Base-by-base conservation (phyloP, 2,888 invertebrate species). In the Callyntrura sp. region DNA sequence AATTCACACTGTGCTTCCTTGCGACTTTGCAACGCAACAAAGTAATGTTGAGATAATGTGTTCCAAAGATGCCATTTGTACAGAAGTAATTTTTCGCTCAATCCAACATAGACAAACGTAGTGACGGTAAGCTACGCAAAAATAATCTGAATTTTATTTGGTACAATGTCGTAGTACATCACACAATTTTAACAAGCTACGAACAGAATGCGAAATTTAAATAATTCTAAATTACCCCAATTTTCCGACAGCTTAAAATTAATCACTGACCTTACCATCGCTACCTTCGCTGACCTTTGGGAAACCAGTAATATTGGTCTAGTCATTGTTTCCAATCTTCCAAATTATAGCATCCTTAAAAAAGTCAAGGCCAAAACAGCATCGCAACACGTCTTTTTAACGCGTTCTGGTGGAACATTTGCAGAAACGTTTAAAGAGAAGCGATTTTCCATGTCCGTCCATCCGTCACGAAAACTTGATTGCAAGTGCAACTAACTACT, bases 301-400 rank as follows among this genome's bases (percentile, higher is more conserved):
- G n/a, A 60, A 3, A 60, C 12, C 25, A 35, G n/a, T 35, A 68
- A 28, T 4, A 0, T 68, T 35, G 68, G 6, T 68, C 68, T 68
- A 68, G 68, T 68, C 68, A 68, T 62, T 35, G 14, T 68, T 35
- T 3, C n/a, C 68, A 68, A 68, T 68, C 68, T n/a, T n/a, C n/a
- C n/a, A n/a, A n/a, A n/a, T n/a, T n/a, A n/a, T n/a, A n/a, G n/a
- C n/a, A n/a, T n/a, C n/a, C n/a, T n/a, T n/a, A n/a, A n/a, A n/a
- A n/a, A n/a, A n/a, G n/a, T n/a, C n/a, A n/a, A n/a, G n/a, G n/a
- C n/a, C n/a, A n/a, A n/a, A n/a, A n/a, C n/a, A n/a, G n/a, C n/a
- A n/a, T n/a, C n/a, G n/a, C n/a, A n/a, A n/a, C n/a, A n/a, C n/a
- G n/a, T n/a, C n/a, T n/a, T n/a, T n/a, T n/a, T n/a, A n/a, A n/a